phyloP scores from a whole-genome alignment of 2,113 vertebrate genomes.

The Atrichornis clamosus region DNA sequence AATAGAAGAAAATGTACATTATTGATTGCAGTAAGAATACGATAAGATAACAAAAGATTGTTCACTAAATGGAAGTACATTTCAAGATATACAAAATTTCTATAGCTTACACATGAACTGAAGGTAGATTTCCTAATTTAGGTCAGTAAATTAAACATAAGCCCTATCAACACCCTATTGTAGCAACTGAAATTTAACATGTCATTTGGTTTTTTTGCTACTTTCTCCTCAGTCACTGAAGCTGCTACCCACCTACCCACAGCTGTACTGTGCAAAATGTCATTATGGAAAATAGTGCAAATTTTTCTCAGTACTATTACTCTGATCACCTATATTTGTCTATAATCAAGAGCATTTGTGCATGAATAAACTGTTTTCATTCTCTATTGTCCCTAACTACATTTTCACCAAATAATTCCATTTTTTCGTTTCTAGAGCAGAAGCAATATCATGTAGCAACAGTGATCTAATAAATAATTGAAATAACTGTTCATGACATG shows the following conservation, averaged over 20 bases:
- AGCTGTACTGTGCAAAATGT: neutral
- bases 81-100: neutral
- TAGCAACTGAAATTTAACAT: neutral
- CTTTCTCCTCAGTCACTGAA: neutral
- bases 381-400: neutral
- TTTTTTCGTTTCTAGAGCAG: neutral
- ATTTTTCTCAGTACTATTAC: neutral
- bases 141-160: neutral
- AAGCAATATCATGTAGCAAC: neutral
- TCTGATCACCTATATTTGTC: neutral
- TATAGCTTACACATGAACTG: neutral
- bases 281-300: neutral
- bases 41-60: neutral
- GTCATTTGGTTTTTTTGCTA: neutral
- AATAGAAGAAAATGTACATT: neutral
- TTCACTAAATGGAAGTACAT: neutral
- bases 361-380: neutral
- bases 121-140: neutral
- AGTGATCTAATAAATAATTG: neutral
- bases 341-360: neutral
- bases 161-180: neutral
- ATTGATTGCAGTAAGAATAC: neutral
- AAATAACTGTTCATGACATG: neutral
- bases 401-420: neutral
- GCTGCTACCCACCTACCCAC: neutral